These are phyloP conservation scores for Mesoclemmys tuberculata DNA, from an alignment of 2,113 vertebrate genomes.

Conservation along the genomic window DNA sequence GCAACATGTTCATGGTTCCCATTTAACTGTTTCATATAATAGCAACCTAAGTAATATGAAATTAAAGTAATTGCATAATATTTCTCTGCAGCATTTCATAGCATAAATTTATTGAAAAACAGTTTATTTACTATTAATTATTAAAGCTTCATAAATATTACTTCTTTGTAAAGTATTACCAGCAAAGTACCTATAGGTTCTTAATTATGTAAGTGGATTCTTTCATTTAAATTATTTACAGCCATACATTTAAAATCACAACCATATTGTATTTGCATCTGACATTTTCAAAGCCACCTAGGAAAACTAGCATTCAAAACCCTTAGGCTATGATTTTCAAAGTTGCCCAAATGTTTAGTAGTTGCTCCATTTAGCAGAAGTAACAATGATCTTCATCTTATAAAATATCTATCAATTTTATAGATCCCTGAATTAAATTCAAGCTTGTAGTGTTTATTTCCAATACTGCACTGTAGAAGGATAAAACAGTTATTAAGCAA, in stretches of 20 bases:
- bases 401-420: neutral
- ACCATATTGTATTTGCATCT: neutral
- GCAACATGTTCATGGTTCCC: neutral
- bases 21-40: neutral
- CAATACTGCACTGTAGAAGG: neutral
- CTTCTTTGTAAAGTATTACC: neutral
- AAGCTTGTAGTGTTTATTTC: neutral
- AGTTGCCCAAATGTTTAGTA: neutral
- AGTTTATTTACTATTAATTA: neutral
- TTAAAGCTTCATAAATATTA: neutral
- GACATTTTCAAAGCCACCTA: neutral
- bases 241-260: fast-evolving
- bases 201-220: fast-evolving
- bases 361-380: neutral
- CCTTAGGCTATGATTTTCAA: neutral
- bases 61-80: neutral
- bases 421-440: neutral
- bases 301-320: neutral
- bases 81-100: neutral
- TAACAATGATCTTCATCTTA: neutral
- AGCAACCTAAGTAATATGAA: neutral
- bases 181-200: fast-evolving
- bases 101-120: neutral
- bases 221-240: neutral
- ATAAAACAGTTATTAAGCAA: neutral